Base-by-base conservation (phyloP, 2,888 invertebrate species). In the Acanthosoma haemorrhoidale region DNA sequence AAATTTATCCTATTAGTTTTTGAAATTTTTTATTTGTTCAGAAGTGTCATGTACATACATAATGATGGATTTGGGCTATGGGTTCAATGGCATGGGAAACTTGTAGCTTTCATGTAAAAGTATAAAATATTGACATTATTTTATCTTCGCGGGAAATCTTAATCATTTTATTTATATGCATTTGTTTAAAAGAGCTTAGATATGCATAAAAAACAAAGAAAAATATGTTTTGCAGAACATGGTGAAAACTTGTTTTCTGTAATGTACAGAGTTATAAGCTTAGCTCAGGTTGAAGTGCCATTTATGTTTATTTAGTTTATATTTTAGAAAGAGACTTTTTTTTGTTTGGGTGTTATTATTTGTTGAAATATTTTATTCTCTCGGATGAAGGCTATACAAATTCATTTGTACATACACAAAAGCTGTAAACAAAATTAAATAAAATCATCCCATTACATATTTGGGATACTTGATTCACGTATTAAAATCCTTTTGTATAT, bases 31-130 rank as follows among this genome's bases (percentile, higher is more conserved):
- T 25, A 25, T 51, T 51, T 6, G 18, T 51, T n/a, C n/a, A 51
- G 51, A 51, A 51, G 51, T 51, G 51, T 51, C 51, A 51, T 51
- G 51, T 51, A 51, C 51, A 51, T 51, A 51, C 51, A 51, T 51
- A 51, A 51, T 21, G 29, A 25, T 51, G 51, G 51, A 18, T 25
- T 51, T 51, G 51, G 51, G 51, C 29, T 25, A 51, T 51, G 51
- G 51, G 51, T 51, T 51, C 51, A 51, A 51, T 29, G 51, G 51
- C 21, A 51, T 51, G 51, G 51, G 51, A 51, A 25, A 51, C 21
- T 51, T 51, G 29, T 51, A 51, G 51, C 51, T 51, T 51, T 51
- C 51, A 51, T 51, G 51, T 51, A 51, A 51, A 51, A 51, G 13
- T 2, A 25, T 25, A 25, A 51, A 51, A 25, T 51, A n/a, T 51